Conservation (phyloP, 2,797 vertebrate species). For the Trachurus trachurus region DNA sequence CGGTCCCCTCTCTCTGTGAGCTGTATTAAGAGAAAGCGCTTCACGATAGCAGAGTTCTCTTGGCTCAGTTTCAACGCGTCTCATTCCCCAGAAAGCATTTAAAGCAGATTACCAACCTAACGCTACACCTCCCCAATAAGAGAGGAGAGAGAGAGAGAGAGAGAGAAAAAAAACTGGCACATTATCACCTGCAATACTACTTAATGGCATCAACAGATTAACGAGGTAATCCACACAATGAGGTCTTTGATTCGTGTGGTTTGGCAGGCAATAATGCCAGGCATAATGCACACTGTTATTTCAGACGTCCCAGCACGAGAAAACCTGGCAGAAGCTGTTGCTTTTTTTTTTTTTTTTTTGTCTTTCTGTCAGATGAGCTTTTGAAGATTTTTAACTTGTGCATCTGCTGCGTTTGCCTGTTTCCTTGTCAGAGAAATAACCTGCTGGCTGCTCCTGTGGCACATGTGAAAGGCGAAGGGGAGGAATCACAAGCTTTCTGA, state of each 20-base stretch:
- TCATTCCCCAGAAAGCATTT: slow-evolving; percentile 85
- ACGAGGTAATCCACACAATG: slow-evolving; percentile 87
- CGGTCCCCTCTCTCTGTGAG: slow-evolving; percentile 53
- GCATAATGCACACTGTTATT: slow-evolving; percentile 82
- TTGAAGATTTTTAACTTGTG: slow-evolving; percentile 76
- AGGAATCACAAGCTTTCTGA: slow-evolving; percentile 73
- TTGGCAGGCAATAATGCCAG: slow-evolving; percentile 80
- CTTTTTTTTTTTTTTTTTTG: slow-evolving; percentile 53
- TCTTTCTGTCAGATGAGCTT: slow-evolving; percentile 74
- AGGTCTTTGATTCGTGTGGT: slow-evolving; percentile 84
- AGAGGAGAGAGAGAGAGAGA: slow-evolving; percentile 47
- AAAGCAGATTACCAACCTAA: slow-evolving; percentile 84
- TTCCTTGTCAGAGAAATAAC: slow-evolving; percentile 72
- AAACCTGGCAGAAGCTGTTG: slow-evolving; percentile 76
- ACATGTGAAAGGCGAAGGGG: slow-evolving; percentile 66
- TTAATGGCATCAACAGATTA: slow-evolving; percentile 87
- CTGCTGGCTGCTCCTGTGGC: slow-evolving; percentile 72
- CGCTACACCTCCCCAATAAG: slow-evolving; percentile 81
- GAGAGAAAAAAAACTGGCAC: slow-evolving; percentile 73
- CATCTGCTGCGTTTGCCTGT: slow-evolving; percentile 70
- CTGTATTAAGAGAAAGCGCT: slow-evolving; percentile 69
- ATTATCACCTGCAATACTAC: slow-evolving; percentile 85
- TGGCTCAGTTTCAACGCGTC: slow-evolving; percentile 78
- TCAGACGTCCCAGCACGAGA: slow-evolving; percentile 77
- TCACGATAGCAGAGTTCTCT: slow-evolving; percentile 71